Conservation (phyloP, 2,888 invertebrate genomes). For the Trissonchulus latispiculum region DNA sequence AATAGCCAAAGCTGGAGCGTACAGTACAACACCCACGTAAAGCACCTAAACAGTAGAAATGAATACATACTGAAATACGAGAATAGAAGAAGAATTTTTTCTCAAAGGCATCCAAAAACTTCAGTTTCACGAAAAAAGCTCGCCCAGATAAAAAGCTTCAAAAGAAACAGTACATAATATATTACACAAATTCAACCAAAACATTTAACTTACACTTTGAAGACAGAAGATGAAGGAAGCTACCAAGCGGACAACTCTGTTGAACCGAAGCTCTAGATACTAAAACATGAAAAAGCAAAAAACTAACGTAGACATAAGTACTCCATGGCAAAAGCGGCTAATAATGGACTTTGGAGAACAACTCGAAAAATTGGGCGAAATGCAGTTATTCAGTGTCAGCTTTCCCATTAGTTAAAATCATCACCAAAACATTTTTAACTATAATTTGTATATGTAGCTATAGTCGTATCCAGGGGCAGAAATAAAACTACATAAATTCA, state of each 20-base stretch:
- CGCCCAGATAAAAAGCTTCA: too few species aligned
- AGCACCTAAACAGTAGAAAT: constrained; percentile 38
- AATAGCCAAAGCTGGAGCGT: constrained; percentile 74
- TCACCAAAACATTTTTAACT: too few species aligned
- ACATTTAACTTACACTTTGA: constrained; percentile 80
- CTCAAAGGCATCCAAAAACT: constrained; percentile 12
- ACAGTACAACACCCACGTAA: constrained; percentile 66
- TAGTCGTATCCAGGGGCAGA: too few species aligned
- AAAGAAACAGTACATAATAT: too few species aligned
- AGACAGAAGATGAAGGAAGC: constrained; percentile 74
- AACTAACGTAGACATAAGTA: not conserved
- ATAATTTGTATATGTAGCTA: too few species aligned
- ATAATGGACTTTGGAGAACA: too few species aligned
- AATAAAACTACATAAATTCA: too few species aligned
- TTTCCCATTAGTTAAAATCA: too few species aligned
- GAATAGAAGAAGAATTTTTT: constrained; percentile 13
- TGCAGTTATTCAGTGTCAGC: too few species aligned
- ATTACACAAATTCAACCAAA: constrained; percentile 16
- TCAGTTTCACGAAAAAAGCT: not conserved
- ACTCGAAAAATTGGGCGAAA: too few species aligned
- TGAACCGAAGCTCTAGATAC: constrained; percentile 80
- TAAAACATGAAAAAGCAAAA: constrained; percentile 45
- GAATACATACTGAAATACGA: constrained; percentile 9
- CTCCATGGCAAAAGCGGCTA: too few species aligned
- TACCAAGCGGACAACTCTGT: constrained; percentile 60